Conservation (phyloP, 2,888 invertebrate genomes). For the Drosophila subquinaria region DNA sequence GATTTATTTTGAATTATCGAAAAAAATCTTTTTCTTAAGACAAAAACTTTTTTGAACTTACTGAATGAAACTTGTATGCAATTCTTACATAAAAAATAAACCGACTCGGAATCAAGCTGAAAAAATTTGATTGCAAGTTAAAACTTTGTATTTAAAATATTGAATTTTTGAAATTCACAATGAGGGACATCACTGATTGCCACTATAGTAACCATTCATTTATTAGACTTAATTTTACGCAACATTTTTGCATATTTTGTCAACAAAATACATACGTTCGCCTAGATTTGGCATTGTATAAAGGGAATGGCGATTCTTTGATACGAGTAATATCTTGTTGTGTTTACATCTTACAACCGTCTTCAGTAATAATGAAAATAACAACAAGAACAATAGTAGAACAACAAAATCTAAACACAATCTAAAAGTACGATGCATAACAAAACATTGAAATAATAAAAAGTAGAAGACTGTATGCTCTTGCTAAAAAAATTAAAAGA, state of each 20-base stretch:
- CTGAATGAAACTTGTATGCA: too few relatives aligned
- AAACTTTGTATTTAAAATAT: too few relatives aligned
- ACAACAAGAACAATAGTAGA: neutral
- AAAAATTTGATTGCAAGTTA: too few relatives aligned
- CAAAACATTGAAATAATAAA: neutral
- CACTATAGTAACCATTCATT: too few relatives aligned
- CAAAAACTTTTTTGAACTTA: too few relatives aligned
- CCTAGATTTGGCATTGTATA: constrained; percentile 6
- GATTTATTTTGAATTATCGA: too few relatives aligned
- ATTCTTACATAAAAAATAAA: too few relatives aligned
- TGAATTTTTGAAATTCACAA: too few relatives aligned
- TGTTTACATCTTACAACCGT: constrained; percentile 14
- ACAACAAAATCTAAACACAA: constrained; percentile 21
- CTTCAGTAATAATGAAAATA: neutral
- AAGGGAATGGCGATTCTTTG: neutral
- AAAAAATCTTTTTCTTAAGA: too few relatives aligned
- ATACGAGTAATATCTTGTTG: constrained; percentile 19
- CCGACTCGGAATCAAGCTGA: too few relatives aligned
- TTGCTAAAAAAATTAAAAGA: neutral
- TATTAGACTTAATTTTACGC: neutral
- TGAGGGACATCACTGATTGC: too few relatives aligned
- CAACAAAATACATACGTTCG: neutral
- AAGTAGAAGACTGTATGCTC: neutral
- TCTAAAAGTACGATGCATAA: constrained; percentile 4
- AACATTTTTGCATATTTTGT: neutral